Percentiles rank a stretch among this genome's conserved stretches.
Evolutionary conservation across 2,113 vertebrate genomes (phyloP).

Genomic region (sheep (Ovis aries)): DNA sequence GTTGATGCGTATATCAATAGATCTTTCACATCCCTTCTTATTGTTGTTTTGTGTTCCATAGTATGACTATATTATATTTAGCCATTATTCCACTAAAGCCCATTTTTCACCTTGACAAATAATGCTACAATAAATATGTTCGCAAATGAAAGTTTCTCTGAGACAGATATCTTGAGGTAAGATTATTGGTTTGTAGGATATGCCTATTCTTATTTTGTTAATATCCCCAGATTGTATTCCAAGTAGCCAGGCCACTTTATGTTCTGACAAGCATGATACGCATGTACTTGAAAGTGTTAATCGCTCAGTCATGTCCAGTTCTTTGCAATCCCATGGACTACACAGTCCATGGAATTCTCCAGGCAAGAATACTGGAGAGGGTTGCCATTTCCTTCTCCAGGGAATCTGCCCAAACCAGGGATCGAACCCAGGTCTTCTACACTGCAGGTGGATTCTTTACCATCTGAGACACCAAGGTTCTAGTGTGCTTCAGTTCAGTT

Average conservation of each 20-base stretch:
- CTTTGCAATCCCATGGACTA: not conserved
- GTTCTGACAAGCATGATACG: not conserved
- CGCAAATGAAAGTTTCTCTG: not conserved
- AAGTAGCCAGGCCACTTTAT: not conserved
- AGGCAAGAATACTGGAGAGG: not conserved
- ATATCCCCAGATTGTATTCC: not conserved
- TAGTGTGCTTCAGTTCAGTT: not conserved
- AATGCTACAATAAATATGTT: not conserved
- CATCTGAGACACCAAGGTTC: not conserved
- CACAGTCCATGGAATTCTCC: not conserved
- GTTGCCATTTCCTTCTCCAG: not conserved
- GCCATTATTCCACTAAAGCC: not conserved
- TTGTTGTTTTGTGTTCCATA: not conserved
- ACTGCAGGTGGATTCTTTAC: not conserved
- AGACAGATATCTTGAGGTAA: not conserved
- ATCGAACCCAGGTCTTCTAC: not conserved
- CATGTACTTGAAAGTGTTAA: not conserved
- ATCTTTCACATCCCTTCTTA: not conserved
- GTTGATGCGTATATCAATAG: not conserved
- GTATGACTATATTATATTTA: not conserved
- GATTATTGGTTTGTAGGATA: not conserved
- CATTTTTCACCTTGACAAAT: not conserved
- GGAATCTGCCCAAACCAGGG: not conserved
- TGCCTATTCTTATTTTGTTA: not conserved
- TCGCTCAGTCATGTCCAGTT: not conserved